Percentiles rank a stretch among this genome's conserved stretches.
phyloP scores from a whole-genome alignment of 2,888 invertebrate species.

The Cotesia congregata region DNA sequence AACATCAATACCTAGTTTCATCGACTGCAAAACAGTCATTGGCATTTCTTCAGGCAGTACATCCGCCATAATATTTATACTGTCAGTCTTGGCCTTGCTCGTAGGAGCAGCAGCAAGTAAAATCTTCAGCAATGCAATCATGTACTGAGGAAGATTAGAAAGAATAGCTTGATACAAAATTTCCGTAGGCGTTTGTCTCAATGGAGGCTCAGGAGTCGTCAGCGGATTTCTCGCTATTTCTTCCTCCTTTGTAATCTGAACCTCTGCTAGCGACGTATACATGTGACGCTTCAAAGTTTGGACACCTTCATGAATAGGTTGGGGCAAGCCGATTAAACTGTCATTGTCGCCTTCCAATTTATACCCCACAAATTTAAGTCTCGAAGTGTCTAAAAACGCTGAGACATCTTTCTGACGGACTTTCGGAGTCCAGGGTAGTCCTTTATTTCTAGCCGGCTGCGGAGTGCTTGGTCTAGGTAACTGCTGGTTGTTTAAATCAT shows the following conservation, averaged over 20 bases:
- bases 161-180: conserved; percentile 93
- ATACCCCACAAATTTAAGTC: conserved; percentile 97
- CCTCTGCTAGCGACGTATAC: conserved; percentile 93
- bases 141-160: conserved; percentile 96
- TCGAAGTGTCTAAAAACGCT: conserved; percentile 89
- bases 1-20: conserved; percentile 96
- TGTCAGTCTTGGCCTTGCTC: conserved; percentile 98
- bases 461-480: conserved; percentile 71
- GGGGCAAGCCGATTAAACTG: conserved; percentile 94
- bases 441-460: conserved; percentile 64
- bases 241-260: conserved; percentile 92
- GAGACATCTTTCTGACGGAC: conserved; percentile 95
- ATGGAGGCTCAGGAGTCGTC: conserved; percentile 84
- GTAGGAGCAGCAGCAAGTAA: conserved; percentile 97
- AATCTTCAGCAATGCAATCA: conserved; percentile 97
- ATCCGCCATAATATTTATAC: conserved; percentile 98
- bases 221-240: conserved; percentile 93
- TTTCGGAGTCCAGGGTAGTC: conserved; percentile 96
- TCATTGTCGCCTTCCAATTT: conserved; percentile 88
- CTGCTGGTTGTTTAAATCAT: conserved; percentile 68
- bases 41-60: conserved; percentile 98
- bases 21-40: conserved; percentile 93
- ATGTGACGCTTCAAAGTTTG: conserved; percentile 90
- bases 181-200: conserved; percentile 88
- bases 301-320: conserved; percentile 97